Conservation (phyloP, 2,888 invertebrate species). For the Emmelina monodactyla region DNA sequence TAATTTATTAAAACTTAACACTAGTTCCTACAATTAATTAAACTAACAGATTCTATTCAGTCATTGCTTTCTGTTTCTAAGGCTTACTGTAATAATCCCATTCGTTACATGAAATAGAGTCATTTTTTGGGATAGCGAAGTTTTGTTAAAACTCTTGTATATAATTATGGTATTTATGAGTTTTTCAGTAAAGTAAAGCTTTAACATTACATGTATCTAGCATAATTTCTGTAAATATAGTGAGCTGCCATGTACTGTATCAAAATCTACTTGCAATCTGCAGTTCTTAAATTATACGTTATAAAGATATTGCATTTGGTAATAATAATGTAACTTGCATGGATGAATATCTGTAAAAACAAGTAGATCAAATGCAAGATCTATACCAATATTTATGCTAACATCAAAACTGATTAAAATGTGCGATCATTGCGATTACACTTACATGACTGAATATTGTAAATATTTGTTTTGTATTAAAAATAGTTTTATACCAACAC, state of each 20-base stretch:
- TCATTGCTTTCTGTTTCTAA: slow-evolving; percentile 11
- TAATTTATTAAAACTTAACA: slow-evolving; percentile 37
- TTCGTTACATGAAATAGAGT: slow-evolving; percentile 19
- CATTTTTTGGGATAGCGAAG: slow-evolving; percentile 30
- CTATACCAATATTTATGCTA: no score
- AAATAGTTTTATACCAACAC: slow-evolving; percentile 34
- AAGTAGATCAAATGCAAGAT: no score
- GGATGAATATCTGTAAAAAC: no score
- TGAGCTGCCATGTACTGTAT: slow-evolving; percentile 43
- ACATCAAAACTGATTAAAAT: no score
- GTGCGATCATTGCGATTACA: not conserved
- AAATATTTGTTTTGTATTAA: slow-evolving; percentile 56
- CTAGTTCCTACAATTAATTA: slow-evolving; percentile 34
- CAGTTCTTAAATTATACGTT: no score
- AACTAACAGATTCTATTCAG: slow-evolving; percentile 15
- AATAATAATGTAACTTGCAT: no score
- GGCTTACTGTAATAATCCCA: slow-evolving; percentile 15
- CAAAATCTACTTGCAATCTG: no score
- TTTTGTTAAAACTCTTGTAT: slow-evolving; percentile 22
- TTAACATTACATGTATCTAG: slow-evolving; percentile 39
- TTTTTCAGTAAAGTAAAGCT: slow-evolving; percentile 32
- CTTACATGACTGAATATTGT: slow-evolving; percentile 61
- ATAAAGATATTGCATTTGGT: no score
- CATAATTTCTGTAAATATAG: slow-evolving; percentile 42
- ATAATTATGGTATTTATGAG: slow-evolving; percentile 20